Evolutionary conservation across 2,888 invertebrate genomes (phyloP).

Genomic region (Drosophila formosana): DNA sequence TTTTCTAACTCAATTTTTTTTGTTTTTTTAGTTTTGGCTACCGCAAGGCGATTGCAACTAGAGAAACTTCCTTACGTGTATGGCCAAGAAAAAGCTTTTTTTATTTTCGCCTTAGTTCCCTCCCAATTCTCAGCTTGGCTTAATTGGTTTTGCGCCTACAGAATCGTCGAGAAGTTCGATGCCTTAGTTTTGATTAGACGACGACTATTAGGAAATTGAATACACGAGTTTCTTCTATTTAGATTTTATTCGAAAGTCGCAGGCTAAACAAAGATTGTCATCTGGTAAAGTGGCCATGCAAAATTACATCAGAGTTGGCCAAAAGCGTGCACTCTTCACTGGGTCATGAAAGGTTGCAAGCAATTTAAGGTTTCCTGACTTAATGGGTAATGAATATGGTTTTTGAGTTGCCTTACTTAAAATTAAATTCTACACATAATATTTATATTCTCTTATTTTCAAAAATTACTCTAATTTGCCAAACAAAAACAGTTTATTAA

Average conservation of each 20-base stretch:
- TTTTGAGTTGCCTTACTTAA: too few species aligned
- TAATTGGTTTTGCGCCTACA: slow-evolving; percentile 79
- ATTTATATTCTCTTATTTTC: too few species aligned
- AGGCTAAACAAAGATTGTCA: slow-evolving; percentile 45
- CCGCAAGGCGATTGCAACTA: slow-evolving; percentile 36
- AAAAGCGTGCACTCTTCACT: slow-evolving; percentile 44
- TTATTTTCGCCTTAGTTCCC: slow-evolving; percentile 3
- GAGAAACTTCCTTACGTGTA: slow-evolving; percentile 74
- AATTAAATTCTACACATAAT: too few species aligned
- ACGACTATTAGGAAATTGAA: slow-evolving; percentile 78
- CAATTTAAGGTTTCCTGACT: background rate
- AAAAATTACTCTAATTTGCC: too few species aligned
- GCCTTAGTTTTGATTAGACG: slow-evolving; percentile 76
- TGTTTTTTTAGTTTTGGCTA: slow-evolving; percentile 22
- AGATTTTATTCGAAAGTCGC: slow-evolving; percentile 50
- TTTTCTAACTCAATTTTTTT: slow-evolving; percentile 18
- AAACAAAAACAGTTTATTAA: too few species aligned
- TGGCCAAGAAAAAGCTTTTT: slow-evolving; percentile 34
- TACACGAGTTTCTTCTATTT: slow-evolving; percentile 50
- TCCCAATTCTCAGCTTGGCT: slow-evolving; percentile 50
- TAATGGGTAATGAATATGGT: too few species aligned
- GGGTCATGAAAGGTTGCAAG: slow-evolving; percentile 47
- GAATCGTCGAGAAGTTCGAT: slow-evolving; percentile 52
- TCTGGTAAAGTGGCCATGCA: slow-evolving; percentile 48
- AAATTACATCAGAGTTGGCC: slow-evolving; percentile 36